Evolutionary conservation across 2,797 vertebrate genomes (phyloP).

Genomic region (Dallia pectoralis): DNA sequence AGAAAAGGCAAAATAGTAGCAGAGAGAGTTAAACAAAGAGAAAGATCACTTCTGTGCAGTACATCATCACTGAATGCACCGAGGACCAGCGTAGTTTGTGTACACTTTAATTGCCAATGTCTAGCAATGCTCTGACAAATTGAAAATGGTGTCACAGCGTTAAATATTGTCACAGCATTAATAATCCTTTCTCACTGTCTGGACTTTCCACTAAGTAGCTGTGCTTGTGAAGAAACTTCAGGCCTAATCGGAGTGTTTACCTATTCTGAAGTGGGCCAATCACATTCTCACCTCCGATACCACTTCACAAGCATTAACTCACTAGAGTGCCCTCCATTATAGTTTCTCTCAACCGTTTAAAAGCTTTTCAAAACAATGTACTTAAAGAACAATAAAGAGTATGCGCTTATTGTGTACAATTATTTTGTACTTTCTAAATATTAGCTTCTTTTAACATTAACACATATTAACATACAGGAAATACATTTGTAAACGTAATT

Average conservation of each 20-base stretch:
- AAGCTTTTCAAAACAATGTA: too few relatives aligned
- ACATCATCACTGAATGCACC: not conserved
- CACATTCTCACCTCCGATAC: conserved; percentile 34
- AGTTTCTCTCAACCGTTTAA: too few relatives aligned
- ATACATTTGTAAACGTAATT: too few relatives aligned
- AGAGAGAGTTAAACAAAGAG: not conserved
- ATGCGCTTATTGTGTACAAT: too few relatives aligned
- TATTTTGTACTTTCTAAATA: too few relatives aligned
- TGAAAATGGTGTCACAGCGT: not conserved
- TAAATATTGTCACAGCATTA: not conserved
- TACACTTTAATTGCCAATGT: conserved; percentile 40
- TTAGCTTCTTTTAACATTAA: too few relatives aligned
- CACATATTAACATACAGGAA: too few relatives aligned
- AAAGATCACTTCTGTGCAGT: not conserved
- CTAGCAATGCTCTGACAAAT: conserved; percentile 45
- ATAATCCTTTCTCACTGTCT: not conserved
- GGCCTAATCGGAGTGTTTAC: conserved; percentile 31
- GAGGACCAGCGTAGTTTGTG: conserved; percentile 27
- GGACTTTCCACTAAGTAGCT: not conserved
- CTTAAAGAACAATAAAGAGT: too few relatives aligned
- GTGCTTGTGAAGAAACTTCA: not conserved
- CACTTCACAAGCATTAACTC: conserved; percentile 37
- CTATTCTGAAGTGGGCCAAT: conserved; percentile 26
- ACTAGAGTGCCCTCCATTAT: conserved; percentile 28
- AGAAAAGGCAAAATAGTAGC: too few relatives aligned